A percentile compares a stretch with the other conserved stretches of the same genome.
Evolutionary conservation across 2,113 vertebrate species (phyloP).

Genomic region (Arizona elegans): DNA sequence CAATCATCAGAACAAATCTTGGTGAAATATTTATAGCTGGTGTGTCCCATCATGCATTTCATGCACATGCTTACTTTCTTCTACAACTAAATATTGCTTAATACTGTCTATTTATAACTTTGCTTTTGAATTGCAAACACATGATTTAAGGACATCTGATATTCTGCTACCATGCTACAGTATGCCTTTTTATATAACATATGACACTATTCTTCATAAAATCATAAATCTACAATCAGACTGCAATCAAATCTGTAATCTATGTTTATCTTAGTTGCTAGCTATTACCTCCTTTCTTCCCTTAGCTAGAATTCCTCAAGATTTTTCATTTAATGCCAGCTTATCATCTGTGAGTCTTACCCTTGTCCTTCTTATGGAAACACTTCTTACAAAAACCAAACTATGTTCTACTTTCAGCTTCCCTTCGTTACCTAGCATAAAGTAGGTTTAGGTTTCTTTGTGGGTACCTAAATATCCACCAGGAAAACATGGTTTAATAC

Average conservation of each 20-base stretch:
- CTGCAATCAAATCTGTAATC: too few species aligned
- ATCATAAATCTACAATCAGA: accelerated
- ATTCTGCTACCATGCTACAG: background rate
- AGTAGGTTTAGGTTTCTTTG: background rate
- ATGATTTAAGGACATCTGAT: background rate
- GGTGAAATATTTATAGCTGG: background rate
- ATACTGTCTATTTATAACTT: background rate
- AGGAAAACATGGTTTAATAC: background rate
- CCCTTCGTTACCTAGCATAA: background rate
- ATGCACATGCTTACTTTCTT: background rate
- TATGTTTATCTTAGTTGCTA: background rate
- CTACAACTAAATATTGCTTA: background rate
- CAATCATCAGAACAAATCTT: constrained; percentile 6
- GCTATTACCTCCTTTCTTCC: background rate
- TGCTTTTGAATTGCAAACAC: background rate
- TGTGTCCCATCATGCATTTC: background rate
- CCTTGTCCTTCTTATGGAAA: background rate
- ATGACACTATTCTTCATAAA: background rate
- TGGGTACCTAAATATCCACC: background rate
- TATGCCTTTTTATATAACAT: background rate
- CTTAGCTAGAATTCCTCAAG: background rate
- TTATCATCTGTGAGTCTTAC: background rate
- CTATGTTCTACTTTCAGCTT: background rate
- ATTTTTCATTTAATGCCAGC: background rate
- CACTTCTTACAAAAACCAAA: background rate